phyloP scores from a whole-genome alignment of 1,140 invertebrate species.

The Armadillidium nasatum region DNA sequence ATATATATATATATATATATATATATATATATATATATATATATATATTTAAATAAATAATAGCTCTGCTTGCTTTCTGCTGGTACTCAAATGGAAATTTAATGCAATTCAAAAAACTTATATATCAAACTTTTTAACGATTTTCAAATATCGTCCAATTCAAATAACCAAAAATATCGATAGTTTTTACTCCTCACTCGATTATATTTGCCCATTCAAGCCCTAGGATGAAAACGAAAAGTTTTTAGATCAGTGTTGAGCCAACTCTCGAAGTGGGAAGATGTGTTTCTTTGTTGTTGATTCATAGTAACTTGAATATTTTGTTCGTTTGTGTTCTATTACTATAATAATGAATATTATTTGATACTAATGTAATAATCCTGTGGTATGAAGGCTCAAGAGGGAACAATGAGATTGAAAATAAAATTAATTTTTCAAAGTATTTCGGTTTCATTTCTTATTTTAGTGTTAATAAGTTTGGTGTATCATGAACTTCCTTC shows the following conservation, averaged over 20 bases:
- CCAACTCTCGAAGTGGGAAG: not conserved
- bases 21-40: constrained; percentile 15
- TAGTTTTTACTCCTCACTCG: no score
- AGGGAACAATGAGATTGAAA: constrained; percentile 33
- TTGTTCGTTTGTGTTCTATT: no score
- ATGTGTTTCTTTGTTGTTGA: not conserved
- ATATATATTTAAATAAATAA: not conserved
- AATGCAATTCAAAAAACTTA: no score
- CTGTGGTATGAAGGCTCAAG: constrained; percentile 18
- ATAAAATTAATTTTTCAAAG: constrained; percentile 28
- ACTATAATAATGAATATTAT: no score
- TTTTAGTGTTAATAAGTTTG: constrained; percentile 24
- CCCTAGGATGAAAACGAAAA: no score
- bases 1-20: not conserved
- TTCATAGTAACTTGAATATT: no score
- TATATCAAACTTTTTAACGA: no score
- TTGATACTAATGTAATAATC: not conserved
- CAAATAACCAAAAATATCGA: no score
- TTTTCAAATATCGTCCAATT: no score
- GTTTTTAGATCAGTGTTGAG: not conserved
- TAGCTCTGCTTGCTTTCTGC: not conserved
- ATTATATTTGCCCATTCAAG: no score
- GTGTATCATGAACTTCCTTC: constrained; percentile 29
- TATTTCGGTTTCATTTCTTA: constrained; percentile 17
- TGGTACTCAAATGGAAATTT: no score